Percentiles rank a stretch among this genome's conserved stretches.
phyloP scores from a whole-genome alignment of 2,888 invertebrate species.

The Hylaea fasciaria region DNA sequence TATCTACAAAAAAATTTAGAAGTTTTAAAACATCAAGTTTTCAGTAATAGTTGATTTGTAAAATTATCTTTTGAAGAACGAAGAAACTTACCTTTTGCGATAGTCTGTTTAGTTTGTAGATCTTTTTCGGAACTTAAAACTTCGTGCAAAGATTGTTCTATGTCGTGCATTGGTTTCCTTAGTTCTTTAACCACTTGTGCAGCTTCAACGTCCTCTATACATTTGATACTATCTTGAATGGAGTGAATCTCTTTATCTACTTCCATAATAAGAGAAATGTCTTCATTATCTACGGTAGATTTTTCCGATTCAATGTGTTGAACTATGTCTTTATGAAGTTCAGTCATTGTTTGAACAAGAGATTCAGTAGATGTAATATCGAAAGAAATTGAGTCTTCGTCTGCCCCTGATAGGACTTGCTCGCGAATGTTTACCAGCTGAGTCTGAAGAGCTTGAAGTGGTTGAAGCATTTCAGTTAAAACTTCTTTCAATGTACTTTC shows the following conservation, averaged over 20 bases:
- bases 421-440: slow-evolving; percentile 66
- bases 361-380: slow-evolving; percentile 68
- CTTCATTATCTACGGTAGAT: slow-evolving; percentile 51
- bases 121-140: slow-evolving; percentile 52
- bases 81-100: slow-evolving; percentile 59
- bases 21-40: slow-evolving; percentile 5
- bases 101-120: slow-evolving; percentile 42
- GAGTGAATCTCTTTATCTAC: slow-evolving; percentile 68
- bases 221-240: slow-evolving; percentile 65
- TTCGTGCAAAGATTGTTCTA: slow-evolving; percentile 60
- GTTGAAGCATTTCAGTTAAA: slow-evolving; percentile 65
- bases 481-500: slow-evolving; percentile 55
- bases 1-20: slow-evolving; percentile 58
- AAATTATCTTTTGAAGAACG: slow-evolving; percentile 10
- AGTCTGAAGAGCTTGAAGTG: slow-evolving; percentile 64
- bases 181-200: slow-evolving; percentile 55
- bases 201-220: slow-evolving; percentile 57
- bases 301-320: slow-evolving; percentile 58
- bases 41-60: not conserved
- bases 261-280: slow-evolving; percentile 62
- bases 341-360: slow-evolving; percentile 65
- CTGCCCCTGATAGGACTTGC: slow-evolving; percentile 59
- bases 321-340: slow-evolving; percentile 69
- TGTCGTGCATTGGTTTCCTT: slow-evolving; percentile 59
- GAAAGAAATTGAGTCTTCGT: slow-evolving; percentile 62